Evolutionary conservation across 2,113 vertebrate species (phyloP).

Genomic region (Nycticebus coucang): DNA sequence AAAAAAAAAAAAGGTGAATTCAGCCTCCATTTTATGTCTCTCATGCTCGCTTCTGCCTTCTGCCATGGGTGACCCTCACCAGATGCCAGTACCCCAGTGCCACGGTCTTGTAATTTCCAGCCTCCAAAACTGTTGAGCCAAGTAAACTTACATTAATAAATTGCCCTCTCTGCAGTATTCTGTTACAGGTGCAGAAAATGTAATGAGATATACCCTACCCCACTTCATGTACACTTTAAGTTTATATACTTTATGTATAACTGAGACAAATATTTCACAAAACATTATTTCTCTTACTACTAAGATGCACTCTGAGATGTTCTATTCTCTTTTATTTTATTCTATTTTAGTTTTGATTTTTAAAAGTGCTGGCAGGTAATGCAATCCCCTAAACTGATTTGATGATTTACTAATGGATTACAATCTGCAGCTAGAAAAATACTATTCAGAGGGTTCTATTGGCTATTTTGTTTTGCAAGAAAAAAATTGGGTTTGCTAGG

Average conservation of each 20-base stretch:
- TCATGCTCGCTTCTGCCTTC: too few relatives aligned
- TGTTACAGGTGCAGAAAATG: too few relatives aligned
- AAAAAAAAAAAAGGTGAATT: too few relatives aligned
- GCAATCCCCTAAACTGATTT: background rate
- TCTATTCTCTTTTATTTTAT: background rate
- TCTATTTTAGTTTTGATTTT: background rate
- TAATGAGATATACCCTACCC: background rate
- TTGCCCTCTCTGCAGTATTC: too few relatives aligned
- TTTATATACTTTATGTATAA: background rate
- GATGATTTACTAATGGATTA: background rate
- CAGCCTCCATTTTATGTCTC: too few relatives aligned
- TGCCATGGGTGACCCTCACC: too few relatives aligned
- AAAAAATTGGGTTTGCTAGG: slow-evolving; percentile 4
- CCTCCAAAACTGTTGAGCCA: too few relatives aligned
- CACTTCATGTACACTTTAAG: background rate
- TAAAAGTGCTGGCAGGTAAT: background rate
- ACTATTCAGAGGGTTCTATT: background rate
- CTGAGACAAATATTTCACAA: background rate
- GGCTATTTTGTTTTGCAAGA: background rate
- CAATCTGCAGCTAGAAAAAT: background rate
- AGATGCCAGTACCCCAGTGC: too few relatives aligned
- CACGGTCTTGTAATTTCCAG: too few relatives aligned
- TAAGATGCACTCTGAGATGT: background rate
- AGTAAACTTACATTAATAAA: too few relatives aligned
- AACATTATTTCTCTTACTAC: background rate